Base-by-base conservation (phyloP, 2,888 invertebrate genomes). In the Nomada flava region DNA sequence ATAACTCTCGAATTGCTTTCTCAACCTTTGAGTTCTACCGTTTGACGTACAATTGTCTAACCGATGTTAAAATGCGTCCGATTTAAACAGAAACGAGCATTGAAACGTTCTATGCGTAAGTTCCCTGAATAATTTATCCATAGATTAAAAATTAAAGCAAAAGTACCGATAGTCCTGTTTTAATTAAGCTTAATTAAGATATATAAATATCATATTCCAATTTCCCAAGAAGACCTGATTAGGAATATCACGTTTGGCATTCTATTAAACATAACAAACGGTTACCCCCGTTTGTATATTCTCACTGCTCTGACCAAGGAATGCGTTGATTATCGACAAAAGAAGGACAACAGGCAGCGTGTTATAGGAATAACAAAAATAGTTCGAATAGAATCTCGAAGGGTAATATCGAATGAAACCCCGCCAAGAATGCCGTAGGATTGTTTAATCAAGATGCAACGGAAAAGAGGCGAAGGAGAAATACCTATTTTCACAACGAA, bases 361-460 rank as follows among this genome's bases (percentile, higher is more conserved):
- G 36, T 42, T 29, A 42, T 57, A 2, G 18, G 11, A 72, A 72
- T 71, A 72, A 65, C 20, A 36, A 59, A 52, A 64, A 72, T 72
- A 72, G 76, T 65, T 77, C 2, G 47, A 68, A 36, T 69, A 20
- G 52, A 70, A 73, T 63, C 67, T 29, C n/a, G 10, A 13, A 7
- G 11, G 26, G 57, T 55, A 69, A 55, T 71, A 57, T 52, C 53
- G 53, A 64, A 70, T 11, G 15, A 70, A 44, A 20, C 18, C 26
- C 15, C 23, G 50, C 3, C 7, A n/a, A 47, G 64, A 60, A 65
- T 63, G 52, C 29, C 20, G 20, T 52, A 20, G 55, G 62, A 76
- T 80, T 67, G 44, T 80, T 76, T 82, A 72, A 69, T 76, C 64
- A 59, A 60, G 60, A 80, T 68, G 55, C 60, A 69, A 68, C 29